Evolutionary conservation across 2,113 vertebrate genomes (phyloP), one percentile per base, ranked within the genome.

Genomic region (Lamprologus speciosus): DNA sequence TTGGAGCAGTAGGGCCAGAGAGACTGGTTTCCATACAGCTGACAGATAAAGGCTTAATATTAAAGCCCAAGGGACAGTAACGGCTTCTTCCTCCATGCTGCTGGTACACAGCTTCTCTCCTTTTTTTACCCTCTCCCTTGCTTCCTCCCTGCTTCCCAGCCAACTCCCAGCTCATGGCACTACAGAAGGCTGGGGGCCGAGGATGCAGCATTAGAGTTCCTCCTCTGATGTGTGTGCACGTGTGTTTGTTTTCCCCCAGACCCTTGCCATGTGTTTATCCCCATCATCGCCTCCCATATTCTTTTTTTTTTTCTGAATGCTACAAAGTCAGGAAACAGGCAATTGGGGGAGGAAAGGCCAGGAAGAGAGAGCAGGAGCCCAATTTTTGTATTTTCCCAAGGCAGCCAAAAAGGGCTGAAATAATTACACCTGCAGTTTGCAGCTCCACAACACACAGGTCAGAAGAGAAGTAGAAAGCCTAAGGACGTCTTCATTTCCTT

Each of bases 131-230:
- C 31, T 51, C 45, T 63, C 55, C 26, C 87, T 45, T 82, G 45
- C 60, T 50, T 80, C 47, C 70, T 58, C 58, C 23, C 85, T 47
- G 83, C 60, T 87, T 82, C 55, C 83, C 68, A 82, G 81, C 90
- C 58, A 88, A 84, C 87, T 88, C 91, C 87, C 83, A 50, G 89
- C 94, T 96, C 96, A 95, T 94, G 95, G 92, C 94, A 96, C 95
- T 95, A 96, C 94, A 96, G 96, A 97, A 92, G 84, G 78, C 85
- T 90, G 23, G 79, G 92, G 93, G 88, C 84, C 17, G 16, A 89
- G 86, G 94, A 93, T 94, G 88, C 89, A 45, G 90, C 92, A 92
- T 88, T 87, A 82, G 85, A 91, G 88, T 92, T 88, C 70, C 33
- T 40, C 63, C 91, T 96, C 91, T 95, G 93, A 95, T 94, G 95